Base-by-base conservation (phyloP, 2,113 vertebrate genomes). In the Hippocampus comes region DNA sequence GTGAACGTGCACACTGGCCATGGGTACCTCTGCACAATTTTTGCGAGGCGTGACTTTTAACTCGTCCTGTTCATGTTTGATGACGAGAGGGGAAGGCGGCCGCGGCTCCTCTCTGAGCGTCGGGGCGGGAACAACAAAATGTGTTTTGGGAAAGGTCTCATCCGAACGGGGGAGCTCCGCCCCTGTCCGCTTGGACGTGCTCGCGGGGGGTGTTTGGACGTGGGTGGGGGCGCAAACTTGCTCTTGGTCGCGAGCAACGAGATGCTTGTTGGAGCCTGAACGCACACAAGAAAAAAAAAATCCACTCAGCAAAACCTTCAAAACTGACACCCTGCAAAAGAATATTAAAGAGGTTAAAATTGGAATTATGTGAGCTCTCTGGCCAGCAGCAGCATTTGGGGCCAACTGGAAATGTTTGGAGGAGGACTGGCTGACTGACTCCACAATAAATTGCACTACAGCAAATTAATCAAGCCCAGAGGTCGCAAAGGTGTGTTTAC, bases 11-110 rank as follows among this genome's bases (percentile, higher is more conserved):
- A 56, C 53, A 10, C n/a, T n/a, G 53, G 53, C 53, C 53, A n/a
- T 5, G 53, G 51, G 6, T 3, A 79, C 23, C 48, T 74, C 81
- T 0, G 63, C 10, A 21, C 53, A 56, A n/a, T 56, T 67, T 38
- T 12, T 81, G 78, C 1, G 70, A 68, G 14, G 82, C 72, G 65
- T 75, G 71, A 87, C 82, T 34, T 49, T 76, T 3, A 60, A 75
- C 14, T 90, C 89, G 15, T 82, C 76, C 0, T 83, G 83, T 67
- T 93, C 92, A 0, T 57, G 53, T 75, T 93, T 93, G 48, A 93
- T 68, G 0, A 27, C 71, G 9, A 25, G 57, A 2, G 73, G 66
- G 12, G 53, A 56, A 3, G 4, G 61, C 10, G 6, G 11, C 27
- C 0, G 63, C 0, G 71, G 53, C 34, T 79, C 77, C 67, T 69